phyloP scores from a whole-genome alignment of 2,113 vertebrate species.

The Oreochromis spilurus region DNA sequence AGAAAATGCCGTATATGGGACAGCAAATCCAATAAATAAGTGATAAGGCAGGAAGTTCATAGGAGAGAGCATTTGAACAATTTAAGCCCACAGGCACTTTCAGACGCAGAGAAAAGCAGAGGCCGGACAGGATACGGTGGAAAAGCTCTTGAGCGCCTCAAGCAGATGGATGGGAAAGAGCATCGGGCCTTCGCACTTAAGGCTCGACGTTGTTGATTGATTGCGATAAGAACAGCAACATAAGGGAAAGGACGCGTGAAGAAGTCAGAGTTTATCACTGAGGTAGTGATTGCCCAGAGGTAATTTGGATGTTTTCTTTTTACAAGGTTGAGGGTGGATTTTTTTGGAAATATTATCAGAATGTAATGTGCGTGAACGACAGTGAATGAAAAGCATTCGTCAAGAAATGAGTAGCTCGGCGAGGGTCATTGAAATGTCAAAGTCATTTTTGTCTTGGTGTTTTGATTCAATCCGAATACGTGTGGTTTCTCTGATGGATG shows the following conservation, averaged over 20 bases:
- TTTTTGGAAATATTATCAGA: not conserved
- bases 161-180: constrained; percentile 57
- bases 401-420: not conserved
- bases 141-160: constrained; percentile 42
- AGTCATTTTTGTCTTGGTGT: not conserved
- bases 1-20: constrained; percentile 54
- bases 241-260: constrained; percentile 20
- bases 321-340: not conserved
- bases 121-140: constrained; percentile 45
- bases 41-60: constrained; percentile 64
- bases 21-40: constrained; percentile 70
- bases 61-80: constrained; percentile 63
- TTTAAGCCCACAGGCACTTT: constrained; percentile 63
- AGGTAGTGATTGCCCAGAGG: not conserved
- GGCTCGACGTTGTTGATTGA: constrained; percentile 40
- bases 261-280: constrained; percentile 29
- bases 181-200: constrained; percentile 42
- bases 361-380: not conserved
- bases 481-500: not conserved
- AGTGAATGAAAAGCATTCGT: not conserved
- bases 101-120: constrained; percentile 16
- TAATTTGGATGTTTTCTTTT: constrained; percentile 9
- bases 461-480: not conserved
- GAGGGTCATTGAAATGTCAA: not conserved
- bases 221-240: constrained; percentile 41